Base-by-base conservation (phyloP, 2,113 vertebrate genomes). In the Eclectus roratus region DNA sequence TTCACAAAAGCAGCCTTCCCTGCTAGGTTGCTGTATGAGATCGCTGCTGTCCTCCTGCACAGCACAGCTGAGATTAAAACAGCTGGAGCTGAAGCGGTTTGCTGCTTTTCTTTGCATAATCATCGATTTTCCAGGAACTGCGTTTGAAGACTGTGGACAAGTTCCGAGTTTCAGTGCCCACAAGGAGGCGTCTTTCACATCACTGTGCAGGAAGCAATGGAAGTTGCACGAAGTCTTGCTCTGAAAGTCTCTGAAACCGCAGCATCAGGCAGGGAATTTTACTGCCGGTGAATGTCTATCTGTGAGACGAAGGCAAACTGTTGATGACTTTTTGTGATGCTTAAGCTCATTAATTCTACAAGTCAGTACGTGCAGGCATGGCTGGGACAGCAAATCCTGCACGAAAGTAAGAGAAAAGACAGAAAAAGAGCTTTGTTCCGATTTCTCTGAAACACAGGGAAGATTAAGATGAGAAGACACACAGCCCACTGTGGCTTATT, bases 291-390 rank as follows among this genome's bases (percentile, higher is more conserved):
- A 93, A 92, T 82, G 24, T 74, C 81, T 90, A 25, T 91, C 79
- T 93, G 88, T 70, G 68, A 87, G 81, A 56, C 74, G 89, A 87
- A 91, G 79, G 89, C 90, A 92, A 91, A 96, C 88, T 90, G 80
- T 89, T 31, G 33, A 33, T 91, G 96, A 93, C 88, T 93, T 96
- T 93, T 88, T 88, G 79, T 72, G 91, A 70, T 88, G 52, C 79
- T 94, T 91, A 87, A 85, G 78, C 85, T 96, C 92, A 93, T 94
- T 97, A 96, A 68, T 84, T 96, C 73, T 50, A 96, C 91, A 95
- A 96, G 91, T 93, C 94, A 94, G 92, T 90, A 72, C 53, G 7
- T 66, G 69, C 79, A 97, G 97, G 93, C 87, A 87, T 81, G 88
- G 84, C 85, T 93, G 73, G 65, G 79, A 37, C 50, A 74, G 73